These are phyloP conservation scores for Apamea epomidion DNA, from an alignment of 2,888 invertebrate species.

Conservation along the genomic window DNA sequence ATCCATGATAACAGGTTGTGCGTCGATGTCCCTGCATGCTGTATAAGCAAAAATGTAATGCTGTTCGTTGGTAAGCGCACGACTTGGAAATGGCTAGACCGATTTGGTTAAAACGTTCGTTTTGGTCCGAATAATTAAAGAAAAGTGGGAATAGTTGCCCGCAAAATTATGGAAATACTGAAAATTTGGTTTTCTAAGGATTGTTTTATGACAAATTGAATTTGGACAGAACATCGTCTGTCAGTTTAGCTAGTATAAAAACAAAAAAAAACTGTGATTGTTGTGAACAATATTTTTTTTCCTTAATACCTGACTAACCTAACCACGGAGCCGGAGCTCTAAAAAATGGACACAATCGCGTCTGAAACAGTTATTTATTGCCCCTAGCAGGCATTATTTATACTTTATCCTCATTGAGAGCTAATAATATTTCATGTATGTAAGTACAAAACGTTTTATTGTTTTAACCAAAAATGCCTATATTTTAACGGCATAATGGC, in stretches of 20 bases:
- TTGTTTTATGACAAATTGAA: neutral
- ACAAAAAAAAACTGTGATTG: too few species aligned
- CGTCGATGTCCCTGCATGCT: too few species aligned
- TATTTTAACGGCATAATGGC: neutral
- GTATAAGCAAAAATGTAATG: too few species aligned
- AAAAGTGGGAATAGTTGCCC: too few species aligned
- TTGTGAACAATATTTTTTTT: neutral
- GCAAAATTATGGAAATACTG: too few species aligned
- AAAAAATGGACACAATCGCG: conserved; percentile 2
- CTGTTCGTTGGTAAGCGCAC: neutral
- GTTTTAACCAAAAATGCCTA: neutral
- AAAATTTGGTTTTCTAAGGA: too few species aligned
- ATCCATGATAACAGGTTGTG: too few species aligned
- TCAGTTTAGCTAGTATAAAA: neutral
- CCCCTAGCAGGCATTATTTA: neutral
- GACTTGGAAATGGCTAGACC: neutral
- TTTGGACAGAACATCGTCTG: neutral
- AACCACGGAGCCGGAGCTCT: neutral
- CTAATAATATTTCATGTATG: neutral
- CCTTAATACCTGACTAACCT: neutral
- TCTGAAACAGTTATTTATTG: conserved; percentile 10
- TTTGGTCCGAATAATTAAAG: too few species aligned
- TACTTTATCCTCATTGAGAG: conserved; percentile 27
- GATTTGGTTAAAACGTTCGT: too few species aligned
- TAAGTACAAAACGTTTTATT: conserved; percentile 5